Base-by-base conservation (phyloP, 1,140 invertebrate species). In the Leptinotarsa texana region DNA sequence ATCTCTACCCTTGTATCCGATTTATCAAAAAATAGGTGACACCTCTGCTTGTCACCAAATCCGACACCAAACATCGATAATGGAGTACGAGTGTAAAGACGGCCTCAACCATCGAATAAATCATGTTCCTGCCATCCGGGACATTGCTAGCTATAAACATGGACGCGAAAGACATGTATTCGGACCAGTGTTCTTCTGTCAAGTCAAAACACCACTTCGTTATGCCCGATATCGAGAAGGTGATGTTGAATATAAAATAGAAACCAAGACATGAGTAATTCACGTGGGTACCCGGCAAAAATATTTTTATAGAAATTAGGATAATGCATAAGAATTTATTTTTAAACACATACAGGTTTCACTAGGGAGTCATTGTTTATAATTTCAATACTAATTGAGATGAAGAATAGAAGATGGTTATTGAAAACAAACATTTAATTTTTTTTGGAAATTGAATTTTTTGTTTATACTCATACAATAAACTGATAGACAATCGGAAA, bases 1-100 rank as follows among this genome's bases (percentile, higher is more conserved):
- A 57, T 3, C 63, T 15, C 27, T 18, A 69, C 67, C 47, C 67
- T 48, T 47, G 67, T 69, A 33, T 33, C 6, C 27, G 47, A 33
- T 69, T 47, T 21, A 69, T 69, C 27, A 69, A 69, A 69, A 69
- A 42, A 48, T 69, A 69, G 67, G 67, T 49, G 67, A 47, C 67
- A 69, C 27, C 42, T 69, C 42, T 17, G 33, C 42, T 69, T 69
- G 67, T 69, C 67, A 69, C 27, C 67, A 21, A 69, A 69, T 49
- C 21, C 27, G 67, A 69, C 42, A 69, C 42, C 33, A 49, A 69
- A 69, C 67, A 69, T 69, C 67, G 67, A 69, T 48, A 69, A 69
- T 47, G 67, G 67, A 47, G 27, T 47, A 18, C 27, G 27, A 48
- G 67, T 69, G 42, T 33, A 66, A 15, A 15, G 27, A 66, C 21